These are phyloP conservation scores for Halictus ligatus DNA, from an alignment of 2,888 invertebrate species.

Conservation along the genomic window DNA sequence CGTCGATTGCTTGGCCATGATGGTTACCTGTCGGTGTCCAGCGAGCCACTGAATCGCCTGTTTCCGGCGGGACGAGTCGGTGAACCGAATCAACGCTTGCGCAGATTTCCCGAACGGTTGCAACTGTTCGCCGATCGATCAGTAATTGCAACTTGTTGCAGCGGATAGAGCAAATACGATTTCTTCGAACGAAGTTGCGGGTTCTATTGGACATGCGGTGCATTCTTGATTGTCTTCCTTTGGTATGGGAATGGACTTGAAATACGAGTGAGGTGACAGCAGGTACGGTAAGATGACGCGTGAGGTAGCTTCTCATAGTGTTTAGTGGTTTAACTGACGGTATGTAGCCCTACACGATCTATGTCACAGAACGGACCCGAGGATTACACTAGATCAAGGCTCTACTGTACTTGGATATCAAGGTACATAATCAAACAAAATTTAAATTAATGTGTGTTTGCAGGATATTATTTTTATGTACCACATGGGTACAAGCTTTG, in stretches of 20 bases:
- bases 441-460: background rate
- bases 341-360: no score
- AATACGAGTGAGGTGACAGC: background rate
- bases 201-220: background rate
- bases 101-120: background rate
- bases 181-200: background rate
- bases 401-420: background rate
- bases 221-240: background rate
- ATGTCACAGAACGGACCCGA: no score
- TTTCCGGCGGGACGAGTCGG: background rate
- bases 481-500: no score
- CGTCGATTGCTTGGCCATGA: background rate
- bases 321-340: no score
- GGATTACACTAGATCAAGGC: no score
- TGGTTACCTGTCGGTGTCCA: background rate
- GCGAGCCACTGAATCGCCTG: background rate
- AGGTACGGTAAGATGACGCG: background rate
- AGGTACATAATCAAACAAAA: background rate
- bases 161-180: background rate
- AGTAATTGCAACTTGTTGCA: background rate
- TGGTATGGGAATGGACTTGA: background rate
- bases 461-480: no score
- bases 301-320: background rate
- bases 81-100: slow-evolving; percentile 9
- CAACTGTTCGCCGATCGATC: slow-evolving; percentile 24